Evolutionary conservation across 2,888 invertebrate species (phyloP).

Genomic region (Ametastegia equiseti): DNA sequence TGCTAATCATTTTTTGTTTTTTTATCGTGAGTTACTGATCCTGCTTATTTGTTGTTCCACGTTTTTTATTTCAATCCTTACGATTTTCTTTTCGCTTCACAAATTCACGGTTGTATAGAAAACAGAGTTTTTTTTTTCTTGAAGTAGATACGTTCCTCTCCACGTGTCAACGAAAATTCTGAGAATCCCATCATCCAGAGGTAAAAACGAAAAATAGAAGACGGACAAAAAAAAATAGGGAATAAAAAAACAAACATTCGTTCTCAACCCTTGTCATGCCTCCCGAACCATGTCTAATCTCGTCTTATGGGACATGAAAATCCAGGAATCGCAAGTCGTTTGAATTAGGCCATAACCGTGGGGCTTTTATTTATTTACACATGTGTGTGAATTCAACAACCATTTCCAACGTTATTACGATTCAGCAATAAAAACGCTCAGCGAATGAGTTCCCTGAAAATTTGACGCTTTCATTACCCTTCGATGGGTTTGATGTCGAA

Average conservation of each 20-base stretch:
- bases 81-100: neutral
- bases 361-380: conserved; percentile 3
- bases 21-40: no score
- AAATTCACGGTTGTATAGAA: neutral
- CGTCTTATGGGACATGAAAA: conserved; percentile 55
- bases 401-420: neutral
- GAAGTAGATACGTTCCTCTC: no score
- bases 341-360: conserved; percentile 43
- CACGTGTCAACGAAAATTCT: neutral
- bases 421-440: neutral
- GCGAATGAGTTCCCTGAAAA: neutral
- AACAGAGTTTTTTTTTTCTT: neutral
- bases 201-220: neutral
- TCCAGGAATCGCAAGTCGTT: conserved; percentile 56
- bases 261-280: conserved; percentile 63
- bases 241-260: no score
- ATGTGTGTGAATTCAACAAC: neutral
- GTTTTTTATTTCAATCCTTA: neutral
- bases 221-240: neutral
- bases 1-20: conserved; percentile 2
- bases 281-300: conserved; percentile 51
- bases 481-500: neutral
- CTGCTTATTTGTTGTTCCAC: no score
- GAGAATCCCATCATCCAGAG: neutral
- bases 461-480: neutral